A percentile compares a stretch with the other conserved stretches of the same genome.
Evolutionary conservation across 2,113 vertebrate genomes (phyloP).

Genomic region (Propithecus coquereli): DNA sequence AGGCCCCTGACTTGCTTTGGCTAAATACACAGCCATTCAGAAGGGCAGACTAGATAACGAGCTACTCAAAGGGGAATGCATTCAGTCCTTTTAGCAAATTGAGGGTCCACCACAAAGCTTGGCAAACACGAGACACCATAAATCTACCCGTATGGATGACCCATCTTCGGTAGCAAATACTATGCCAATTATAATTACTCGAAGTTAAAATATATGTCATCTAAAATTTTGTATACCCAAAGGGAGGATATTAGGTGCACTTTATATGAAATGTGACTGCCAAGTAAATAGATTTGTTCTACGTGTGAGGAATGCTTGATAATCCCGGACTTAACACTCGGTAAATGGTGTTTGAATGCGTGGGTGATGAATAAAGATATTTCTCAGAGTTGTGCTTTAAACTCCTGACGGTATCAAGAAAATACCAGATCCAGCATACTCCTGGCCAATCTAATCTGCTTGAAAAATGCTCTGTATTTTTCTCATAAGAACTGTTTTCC

Average conservation of each 20-base stretch:
- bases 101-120: neutral
- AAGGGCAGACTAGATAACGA: too few species aligned
- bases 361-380: neutral
- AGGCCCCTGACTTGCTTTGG: accelerated
- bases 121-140: neutral
- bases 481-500: neutral
- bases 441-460: neutral
- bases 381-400: neutral
- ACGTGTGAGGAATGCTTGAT: neutral
- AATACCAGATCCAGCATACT: neutral
- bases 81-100: neutral
- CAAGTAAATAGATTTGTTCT: neutral
- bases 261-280: neutral
- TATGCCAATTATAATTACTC: neutral
- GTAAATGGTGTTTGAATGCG: neutral
- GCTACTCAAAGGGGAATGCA: neutral
- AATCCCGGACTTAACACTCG: neutral
- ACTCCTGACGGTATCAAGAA: neutral
- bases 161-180: neutral
- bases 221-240: neutral
- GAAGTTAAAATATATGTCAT: neutral
- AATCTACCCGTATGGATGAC: neutral
- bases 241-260: neutral
- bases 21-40: neutral
- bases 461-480: neutral